Conservation (phyloP, 2,113 vertebrate genomes). For the Sula dactylatra region DNA sequence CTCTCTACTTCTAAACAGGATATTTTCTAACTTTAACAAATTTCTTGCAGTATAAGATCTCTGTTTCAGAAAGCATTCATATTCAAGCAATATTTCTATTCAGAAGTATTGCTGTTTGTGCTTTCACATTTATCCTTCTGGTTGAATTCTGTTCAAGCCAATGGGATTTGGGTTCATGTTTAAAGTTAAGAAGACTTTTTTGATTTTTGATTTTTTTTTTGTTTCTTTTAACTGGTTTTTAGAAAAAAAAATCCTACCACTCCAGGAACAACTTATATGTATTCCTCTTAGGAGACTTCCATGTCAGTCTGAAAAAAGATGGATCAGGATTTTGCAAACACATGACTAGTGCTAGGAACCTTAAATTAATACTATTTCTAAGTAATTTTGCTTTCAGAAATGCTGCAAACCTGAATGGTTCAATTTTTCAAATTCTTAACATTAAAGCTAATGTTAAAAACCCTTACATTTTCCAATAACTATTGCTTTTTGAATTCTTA, state of each 20-base stretch:
- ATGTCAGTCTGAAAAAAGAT: background rate
- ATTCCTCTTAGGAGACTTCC: background rate
- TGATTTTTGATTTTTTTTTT: background rate
- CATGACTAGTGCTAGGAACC: background rate
- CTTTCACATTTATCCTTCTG: background rate
- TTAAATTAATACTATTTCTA: background rate
- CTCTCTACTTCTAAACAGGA: background rate
- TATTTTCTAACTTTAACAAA: background rate
- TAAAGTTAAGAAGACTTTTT: background rate
- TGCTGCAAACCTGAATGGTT: background rate
- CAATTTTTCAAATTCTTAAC: background rate
- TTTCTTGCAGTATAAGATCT: background rate
- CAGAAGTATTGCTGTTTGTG: background rate
- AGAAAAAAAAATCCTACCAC: background rate
- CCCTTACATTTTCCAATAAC: background rate
- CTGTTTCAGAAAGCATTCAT: background rate
- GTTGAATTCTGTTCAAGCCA: background rate
- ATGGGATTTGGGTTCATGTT: background rate
- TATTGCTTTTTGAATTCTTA: background rate
- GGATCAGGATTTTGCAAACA: background rate
- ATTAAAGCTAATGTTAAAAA: background rate
- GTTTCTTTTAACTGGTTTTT: background rate
- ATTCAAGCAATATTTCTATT: background rate
- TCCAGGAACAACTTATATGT: background rate
- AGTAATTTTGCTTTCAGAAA: background rate